Evolutionary conservation across 2,797 vertebrate species (phyloP).

Genomic region (Epinephelus malabaricus): DNA sequence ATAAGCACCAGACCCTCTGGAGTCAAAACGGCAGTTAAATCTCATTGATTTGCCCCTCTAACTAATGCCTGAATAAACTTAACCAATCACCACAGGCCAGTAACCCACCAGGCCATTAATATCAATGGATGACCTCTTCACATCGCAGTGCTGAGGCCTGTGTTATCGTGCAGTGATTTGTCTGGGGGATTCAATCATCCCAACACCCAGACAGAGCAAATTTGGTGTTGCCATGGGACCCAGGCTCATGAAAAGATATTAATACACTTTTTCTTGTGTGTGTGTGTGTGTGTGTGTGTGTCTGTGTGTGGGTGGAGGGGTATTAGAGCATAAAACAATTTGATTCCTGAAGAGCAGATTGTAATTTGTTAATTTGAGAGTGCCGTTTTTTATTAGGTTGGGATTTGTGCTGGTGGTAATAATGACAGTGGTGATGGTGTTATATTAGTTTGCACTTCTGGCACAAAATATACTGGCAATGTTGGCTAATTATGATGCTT

Average conservation of each 20-base stretch:
- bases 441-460: conserved; percentile 6
- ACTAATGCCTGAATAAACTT: conserved; percentile 83
- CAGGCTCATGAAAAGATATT: conserved; percentile 37
- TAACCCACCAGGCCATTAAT: conserved; percentile 72
- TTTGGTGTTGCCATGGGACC: conserved; percentile 36
- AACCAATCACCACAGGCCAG: conserved; percentile 71
- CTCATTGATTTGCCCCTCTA: conserved; percentile 70
- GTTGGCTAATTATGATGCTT: neutral
- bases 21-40: conserved; percentile 62
- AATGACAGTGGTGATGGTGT: neutral
- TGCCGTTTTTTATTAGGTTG: conserved; percentile 18
- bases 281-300: conserved; percentile 4
- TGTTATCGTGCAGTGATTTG: conserved; percentile 37
- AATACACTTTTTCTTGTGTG: conserved; percentile 21
- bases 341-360: conserved; percentile 23
- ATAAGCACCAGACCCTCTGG: conserved; percentile 31
- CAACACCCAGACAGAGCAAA: conserved; percentile 20
- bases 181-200: conserved; percentile 39
- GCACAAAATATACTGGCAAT: neutral
- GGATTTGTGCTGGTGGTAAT: conserved; percentile 18
- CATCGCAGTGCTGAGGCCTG: neutral
- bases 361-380: conserved; percentile 37
- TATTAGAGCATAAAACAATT: conserved; percentile 25
- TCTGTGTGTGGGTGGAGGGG: neutral
- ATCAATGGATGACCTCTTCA: conserved; percentile 69